Conservation (phyloP, 1,140 invertebrate species). For the Latrodectus geometricus region DNA sequence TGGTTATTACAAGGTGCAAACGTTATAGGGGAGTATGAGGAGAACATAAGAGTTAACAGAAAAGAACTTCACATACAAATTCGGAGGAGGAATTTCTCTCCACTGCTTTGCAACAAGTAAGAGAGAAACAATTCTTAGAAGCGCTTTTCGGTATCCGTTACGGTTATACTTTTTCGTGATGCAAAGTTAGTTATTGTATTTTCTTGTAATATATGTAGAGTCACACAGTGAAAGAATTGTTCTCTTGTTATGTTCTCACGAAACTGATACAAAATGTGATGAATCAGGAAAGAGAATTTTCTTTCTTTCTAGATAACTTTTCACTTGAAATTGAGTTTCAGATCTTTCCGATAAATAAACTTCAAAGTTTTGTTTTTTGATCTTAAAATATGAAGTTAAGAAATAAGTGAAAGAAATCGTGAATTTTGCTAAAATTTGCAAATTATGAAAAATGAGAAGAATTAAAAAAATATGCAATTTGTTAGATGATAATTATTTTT, state of each 20-base stretch:
- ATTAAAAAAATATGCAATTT: too few species aligned
- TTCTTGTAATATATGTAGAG: background rate
- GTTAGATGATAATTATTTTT: too few species aligned
- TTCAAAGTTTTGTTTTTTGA: background rate
- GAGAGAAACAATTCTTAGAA: background rate
- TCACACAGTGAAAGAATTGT: background rate
- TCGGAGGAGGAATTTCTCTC: slow-evolving; percentile 1
- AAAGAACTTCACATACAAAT: slow-evolving; percentile 1
- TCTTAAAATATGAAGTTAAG: too few species aligned
- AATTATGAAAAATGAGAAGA: too few species aligned
- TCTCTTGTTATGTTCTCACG: background rate
- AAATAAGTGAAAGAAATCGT: too few species aligned
- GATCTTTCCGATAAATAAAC: slow-evolving; percentile 35
- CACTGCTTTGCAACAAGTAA: background rate
- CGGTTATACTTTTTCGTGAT: too few species aligned
- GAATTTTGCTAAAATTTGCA: too few species aligned
- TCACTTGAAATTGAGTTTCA: slow-evolving; percentile 36
- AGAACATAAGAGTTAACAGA: slow-evolving; percentile 1
- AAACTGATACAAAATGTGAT: slow-evolving; percentile 37
- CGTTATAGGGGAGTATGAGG: background rate
- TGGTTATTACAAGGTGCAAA: slow-evolving; percentile 11
- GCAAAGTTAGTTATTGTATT: too few species aligned
- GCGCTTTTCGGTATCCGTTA: too few species aligned
- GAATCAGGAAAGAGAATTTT: slow-evolving; percentile 18
- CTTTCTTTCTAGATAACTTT: slow-evolving; percentile 26